Conservation (phyloP, 1,140 invertebrate species). For the Ceratitis capitata region DNA sequence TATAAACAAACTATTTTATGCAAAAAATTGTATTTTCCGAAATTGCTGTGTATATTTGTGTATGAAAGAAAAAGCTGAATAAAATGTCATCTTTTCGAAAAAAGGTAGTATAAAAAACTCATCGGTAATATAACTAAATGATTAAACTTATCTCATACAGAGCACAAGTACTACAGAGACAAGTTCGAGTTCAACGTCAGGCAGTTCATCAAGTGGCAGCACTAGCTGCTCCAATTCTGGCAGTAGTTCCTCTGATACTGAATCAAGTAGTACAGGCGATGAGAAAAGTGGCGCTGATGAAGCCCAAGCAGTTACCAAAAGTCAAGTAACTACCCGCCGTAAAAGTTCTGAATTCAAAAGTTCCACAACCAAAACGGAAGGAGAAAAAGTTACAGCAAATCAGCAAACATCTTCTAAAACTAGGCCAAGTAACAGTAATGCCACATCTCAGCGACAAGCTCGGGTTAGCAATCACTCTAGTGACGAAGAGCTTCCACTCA, state of each 20-base stretch:
- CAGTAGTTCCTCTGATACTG: conserved; percentile 74
- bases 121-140: background rate
- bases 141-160: background rate
- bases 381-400: background rate
- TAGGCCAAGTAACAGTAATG: background rate
- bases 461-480: conserved; percentile 51
- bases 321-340: conserved; percentile 65
- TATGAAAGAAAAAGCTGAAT: background rate
- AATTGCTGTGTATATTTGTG: background rate
- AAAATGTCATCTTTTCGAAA: conserved; percentile 10
- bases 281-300: conserved; percentile 34
- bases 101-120: background rate
- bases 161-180: conserved; percentile 21
- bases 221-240: conserved; percentile 67
- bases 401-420: conserved; percentile 23
- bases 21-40: background rate
- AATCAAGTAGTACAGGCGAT: conserved; percentile 73
- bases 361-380: conserved; percentile 44
- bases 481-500: conserved; percentile 57
- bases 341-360: conserved; percentile 59
- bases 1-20: background rate
- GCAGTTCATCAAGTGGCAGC: conserved; percentile 70
- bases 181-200: conserved; percentile 71
- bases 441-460: conserved; percentile 5
- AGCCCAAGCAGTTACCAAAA: conserved; percentile 40